phyloP scores from a whole-genome alignment of 2,113 vertebrate species.

The Mystacornis crossleyi region DNA sequence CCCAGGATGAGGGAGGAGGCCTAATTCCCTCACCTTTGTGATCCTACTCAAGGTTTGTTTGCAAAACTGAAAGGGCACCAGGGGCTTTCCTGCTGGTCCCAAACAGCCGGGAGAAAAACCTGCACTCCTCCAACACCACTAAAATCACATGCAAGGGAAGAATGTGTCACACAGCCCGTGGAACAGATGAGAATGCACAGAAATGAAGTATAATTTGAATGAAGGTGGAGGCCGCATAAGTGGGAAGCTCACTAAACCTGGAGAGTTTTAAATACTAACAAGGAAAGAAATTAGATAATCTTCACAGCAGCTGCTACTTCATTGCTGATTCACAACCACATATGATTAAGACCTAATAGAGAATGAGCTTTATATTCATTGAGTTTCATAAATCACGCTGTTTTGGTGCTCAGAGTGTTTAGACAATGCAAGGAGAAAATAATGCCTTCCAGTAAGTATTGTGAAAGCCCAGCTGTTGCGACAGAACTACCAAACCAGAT shows the following conservation, averaged over 20 bases:
- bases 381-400: constrained; percentile 2
- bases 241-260: background rate
- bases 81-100: background rate
- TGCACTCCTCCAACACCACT: background rate
- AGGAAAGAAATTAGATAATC: constrained; percentile 18
- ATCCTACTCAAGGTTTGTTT: background rate
- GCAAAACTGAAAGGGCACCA: background rate
- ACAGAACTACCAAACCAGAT: constrained; percentile 3
- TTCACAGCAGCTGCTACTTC: background rate
- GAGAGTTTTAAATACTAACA: constrained; percentile 26
- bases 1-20: background rate
- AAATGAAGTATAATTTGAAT: background rate
- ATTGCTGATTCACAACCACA: constrained; percentile 5
- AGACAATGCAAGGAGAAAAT: constrained; percentile 37
- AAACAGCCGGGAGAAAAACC: background rate
- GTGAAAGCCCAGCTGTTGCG: constrained; percentile 15
- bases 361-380: background rate
- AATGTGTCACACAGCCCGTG: background rate
- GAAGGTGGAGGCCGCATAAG: constrained; percentile 5
- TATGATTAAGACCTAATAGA: background rate
- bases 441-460: constrained; percentile 38
- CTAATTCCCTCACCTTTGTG: background rate
- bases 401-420: constrained; percentile 14
- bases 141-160: background rate
- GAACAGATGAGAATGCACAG: background rate